phyloP scores from a whole-genome alignment of 1,140 invertebrate species.

The Pogonognathellus flavescens region DNA sequence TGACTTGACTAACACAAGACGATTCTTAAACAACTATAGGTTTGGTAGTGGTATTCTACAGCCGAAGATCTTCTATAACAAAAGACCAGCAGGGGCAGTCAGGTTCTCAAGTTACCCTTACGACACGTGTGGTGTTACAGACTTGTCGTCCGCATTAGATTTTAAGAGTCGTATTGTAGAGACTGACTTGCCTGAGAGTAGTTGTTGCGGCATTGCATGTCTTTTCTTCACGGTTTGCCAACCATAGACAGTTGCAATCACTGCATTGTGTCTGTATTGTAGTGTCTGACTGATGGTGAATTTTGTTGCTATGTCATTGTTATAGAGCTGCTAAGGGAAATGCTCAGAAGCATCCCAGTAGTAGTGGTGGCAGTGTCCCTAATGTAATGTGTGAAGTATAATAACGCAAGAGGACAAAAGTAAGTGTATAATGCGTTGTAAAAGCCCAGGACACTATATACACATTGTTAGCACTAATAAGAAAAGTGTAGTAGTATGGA shows the following conservation, averaged over 20 bases:
- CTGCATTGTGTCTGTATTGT: background rate
- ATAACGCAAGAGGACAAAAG: background rate
- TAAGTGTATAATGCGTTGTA: background rate
- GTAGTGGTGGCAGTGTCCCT: too few relatives aligned
- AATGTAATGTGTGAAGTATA: background rate
- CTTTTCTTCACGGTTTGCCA: too few relatives aligned
- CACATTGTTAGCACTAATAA: background rate
- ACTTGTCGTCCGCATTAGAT: background rate
- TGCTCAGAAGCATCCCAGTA: background rate
- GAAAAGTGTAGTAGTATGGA: background rate
- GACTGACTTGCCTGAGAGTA: too few relatives aligned
- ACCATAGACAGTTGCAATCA: background rate
- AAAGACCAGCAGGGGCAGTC: conserved; percentile 39
- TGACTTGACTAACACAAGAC: background rate
- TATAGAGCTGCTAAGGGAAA: background rate
- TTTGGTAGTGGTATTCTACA: background rate
- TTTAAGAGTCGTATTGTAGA: too few relatives aligned
- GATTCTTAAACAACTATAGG: background rate
- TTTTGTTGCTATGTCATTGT: background rate
- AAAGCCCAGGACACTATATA: background rate
- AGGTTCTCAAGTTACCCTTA: conserved; percentile 35
- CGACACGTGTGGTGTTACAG: conserved; percentile 23
- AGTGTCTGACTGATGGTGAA: background rate
- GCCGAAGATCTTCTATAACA: background rate
- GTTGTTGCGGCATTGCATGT: too few relatives aligned